Conservation (phyloP, 2,113 vertebrate genomes). For the Apteryx mantelli region DNA sequence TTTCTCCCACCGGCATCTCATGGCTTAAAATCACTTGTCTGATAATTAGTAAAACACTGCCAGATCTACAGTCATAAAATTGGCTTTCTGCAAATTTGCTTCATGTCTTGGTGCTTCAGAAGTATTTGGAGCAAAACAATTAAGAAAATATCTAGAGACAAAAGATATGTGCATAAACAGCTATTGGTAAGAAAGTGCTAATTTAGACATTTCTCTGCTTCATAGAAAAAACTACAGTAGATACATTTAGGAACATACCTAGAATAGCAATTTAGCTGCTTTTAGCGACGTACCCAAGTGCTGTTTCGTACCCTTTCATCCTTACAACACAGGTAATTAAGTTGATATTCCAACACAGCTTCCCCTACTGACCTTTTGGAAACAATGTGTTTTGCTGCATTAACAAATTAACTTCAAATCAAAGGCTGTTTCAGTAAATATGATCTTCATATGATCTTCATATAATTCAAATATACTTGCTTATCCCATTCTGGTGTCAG, state of each 20-base stretch:
- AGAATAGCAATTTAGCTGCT: constrained; percentile 33
- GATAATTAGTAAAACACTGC: constrained; percentile 45
- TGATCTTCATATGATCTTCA: background rate
- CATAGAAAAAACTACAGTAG: background rate
- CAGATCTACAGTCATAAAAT: background rate
- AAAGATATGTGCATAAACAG: constrained; percentile 19
- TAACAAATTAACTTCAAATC: constrained; percentile 85
- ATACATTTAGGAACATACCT: background rate
- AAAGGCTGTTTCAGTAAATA: constrained; percentile 65
- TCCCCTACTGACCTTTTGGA: constrained; percentile 82
- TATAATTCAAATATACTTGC: background rate
- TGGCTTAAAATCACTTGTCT: constrained; percentile 31
- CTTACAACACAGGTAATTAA: constrained; percentile 76
- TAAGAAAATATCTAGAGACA: constrained; percentile 25
- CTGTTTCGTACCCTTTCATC: constrained; percentile 28
- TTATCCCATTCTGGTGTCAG: background rate
- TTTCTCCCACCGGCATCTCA: background rate
- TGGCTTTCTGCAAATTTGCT: constrained; percentile 43
- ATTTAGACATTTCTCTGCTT: constrained; percentile 49
- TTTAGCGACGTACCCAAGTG: background rate
- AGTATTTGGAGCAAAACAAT: constrained; percentile 31
- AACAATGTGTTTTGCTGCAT: constrained; percentile 82
- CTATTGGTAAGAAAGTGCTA: constrained; percentile 52
- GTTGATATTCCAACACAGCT: constrained; percentile 73
- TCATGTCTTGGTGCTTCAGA: background rate